These are phyloP conservation scores for Drosophila novamexicana DNA, from an alignment of 1,140 invertebrate species.

Conservation along the genomic window DNA sequence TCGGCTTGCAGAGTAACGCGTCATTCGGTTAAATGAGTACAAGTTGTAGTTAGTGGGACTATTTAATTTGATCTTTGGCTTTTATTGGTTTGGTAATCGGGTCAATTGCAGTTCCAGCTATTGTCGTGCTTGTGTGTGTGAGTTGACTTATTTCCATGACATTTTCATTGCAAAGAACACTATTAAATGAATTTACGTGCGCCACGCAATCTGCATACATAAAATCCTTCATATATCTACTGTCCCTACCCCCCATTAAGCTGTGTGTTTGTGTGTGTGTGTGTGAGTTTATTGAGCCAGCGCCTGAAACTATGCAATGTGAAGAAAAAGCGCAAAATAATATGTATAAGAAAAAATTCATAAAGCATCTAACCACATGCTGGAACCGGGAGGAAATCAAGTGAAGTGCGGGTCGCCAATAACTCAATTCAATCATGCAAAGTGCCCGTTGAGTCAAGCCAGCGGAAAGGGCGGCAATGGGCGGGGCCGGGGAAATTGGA, in stretches of 20 bases:
- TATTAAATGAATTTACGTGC: constrained; percentile 79
- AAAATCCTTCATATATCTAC: constrained; percentile 35
- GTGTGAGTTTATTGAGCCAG: neutral
- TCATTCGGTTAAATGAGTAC: too few species aligned
- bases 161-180: constrained; percentile 54
- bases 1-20: neutral
- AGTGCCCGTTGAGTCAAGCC: constrained; percentile 38
- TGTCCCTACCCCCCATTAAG: neutral
- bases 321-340: constrained; percentile 4
- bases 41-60: neutral
- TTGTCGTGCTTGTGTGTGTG: constrained; percentile 25
- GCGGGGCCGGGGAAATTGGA: constrained; percentile 19
- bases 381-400: constrained; percentile 50
- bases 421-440: constrained; percentile 75
- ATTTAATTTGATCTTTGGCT: neutral
- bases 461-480: neutral
- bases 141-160: constrained; percentile 32
- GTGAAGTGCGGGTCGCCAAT: constrained; percentile 38
- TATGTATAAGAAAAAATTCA: constrained; percentile 44
- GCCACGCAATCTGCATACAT: constrained; percentile 79
- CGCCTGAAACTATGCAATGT: constrained; percentile 64
- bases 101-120: constrained; percentile 44
- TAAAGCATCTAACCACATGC: constrained; percentile 41
- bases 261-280: neutral
- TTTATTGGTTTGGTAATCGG: constrained; percentile 40